Evolutionary conservation across 2,113 vertebrate species (phyloP), one percentile per base, ranked within the genome.

Genomic region (Calypte anna): DNA sequence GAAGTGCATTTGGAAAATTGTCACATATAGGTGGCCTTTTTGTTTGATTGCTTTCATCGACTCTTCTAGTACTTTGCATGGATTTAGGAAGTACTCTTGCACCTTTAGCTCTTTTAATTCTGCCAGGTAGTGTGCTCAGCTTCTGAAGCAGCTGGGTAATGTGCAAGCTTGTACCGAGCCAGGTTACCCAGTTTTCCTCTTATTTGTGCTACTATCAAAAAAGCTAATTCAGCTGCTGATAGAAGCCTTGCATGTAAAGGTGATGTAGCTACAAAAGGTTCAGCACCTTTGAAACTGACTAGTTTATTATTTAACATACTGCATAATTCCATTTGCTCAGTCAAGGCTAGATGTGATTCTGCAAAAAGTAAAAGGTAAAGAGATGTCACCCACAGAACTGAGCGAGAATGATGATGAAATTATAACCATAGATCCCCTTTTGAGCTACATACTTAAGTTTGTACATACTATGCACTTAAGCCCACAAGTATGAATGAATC

Each of bases 1-100:
- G 43, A 54, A 67, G 69, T 72, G 28, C 70, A 53, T 92, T 90
- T 70, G 59, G n/a, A 93, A 97, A 88, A 79, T 46, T 33, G 25
- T 59, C 84, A 55, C 12, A 55, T 88, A 74, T 57, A 73, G 68
- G 33, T 62, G 73, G 6, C n/a, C 70, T 91, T 97, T 88, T 62
- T 14, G 25, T 96, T 81, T 72, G 67, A 86, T 75, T 14, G 2
- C 64, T 93, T 96, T 90, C 43, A 83, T 85, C 20, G 14, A 25
- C 15, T 67, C 23, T 94, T 94, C 67, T 24, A 68, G 46, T 64
- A 62, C 23, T 93, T 90, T 73, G 53, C 54, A 69, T 46, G 70
- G 44, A 53, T 86, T 93, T 96, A 84, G 55, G 31, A 91, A 44
- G 73, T 33, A 18, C 76, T 82, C 9, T 53, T 72, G 90, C 58